A percentile compares a stretch with the other conserved stretches of the same genome.
Evolutionary conservation across 2,113 vertebrate species (phyloP).

Genomic region (Indri indri): DNA sequence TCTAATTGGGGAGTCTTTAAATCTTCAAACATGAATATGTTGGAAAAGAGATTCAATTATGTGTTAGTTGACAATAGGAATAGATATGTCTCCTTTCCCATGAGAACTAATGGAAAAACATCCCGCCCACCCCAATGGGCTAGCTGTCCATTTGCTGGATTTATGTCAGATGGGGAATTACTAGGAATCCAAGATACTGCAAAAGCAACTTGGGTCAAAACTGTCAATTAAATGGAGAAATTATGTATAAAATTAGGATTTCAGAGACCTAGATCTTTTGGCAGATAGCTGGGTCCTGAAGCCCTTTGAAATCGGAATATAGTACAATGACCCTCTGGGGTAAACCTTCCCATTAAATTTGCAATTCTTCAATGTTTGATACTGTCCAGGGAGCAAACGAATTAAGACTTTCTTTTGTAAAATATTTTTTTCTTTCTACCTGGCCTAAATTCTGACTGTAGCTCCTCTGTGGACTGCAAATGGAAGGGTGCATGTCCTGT

Average conservation of each 20-base stretch:
- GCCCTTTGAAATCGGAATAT: conserved; percentile 51
- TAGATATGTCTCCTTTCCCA: not conserved
- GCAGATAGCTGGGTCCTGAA: conserved; percentile 48
- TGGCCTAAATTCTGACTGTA: conserved; percentile 67
- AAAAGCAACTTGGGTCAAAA: conserved; percentile 65
- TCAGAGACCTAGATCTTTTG: conserved; percentile 60
- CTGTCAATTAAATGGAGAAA: conserved; percentile 80
- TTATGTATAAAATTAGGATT: conserved; percentile 76
- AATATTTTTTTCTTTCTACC: conserved; percentile 27
- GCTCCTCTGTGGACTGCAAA: conserved; percentile 20
- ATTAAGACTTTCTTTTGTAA: conserved; percentile 67
- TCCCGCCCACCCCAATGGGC: not conserved
- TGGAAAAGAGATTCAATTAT: conserved; percentile 46
- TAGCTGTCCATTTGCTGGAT: conserved; percentile 65
- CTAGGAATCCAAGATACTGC: conserved; percentile 55
- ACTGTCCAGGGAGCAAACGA: conserved; percentile 60
- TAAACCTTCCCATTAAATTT: conserved; percentile 66
- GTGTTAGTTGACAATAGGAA: conserved; percentile 36
- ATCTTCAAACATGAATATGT: conserved; percentile 28
- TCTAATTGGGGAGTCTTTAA: conserved; percentile 53
- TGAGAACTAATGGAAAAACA: conserved; percentile 54
- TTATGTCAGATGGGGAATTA: conserved; percentile 62
- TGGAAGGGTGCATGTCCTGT: conserved; percentile 25
- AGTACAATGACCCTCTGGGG: not conserved
- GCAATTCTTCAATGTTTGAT: conserved; percentile 56